These are phyloP conservation scores for Rhagonycha lutea DNA, from an alignment of 2,888 invertebrate genomes.

Conservation along the genomic window DNA sequence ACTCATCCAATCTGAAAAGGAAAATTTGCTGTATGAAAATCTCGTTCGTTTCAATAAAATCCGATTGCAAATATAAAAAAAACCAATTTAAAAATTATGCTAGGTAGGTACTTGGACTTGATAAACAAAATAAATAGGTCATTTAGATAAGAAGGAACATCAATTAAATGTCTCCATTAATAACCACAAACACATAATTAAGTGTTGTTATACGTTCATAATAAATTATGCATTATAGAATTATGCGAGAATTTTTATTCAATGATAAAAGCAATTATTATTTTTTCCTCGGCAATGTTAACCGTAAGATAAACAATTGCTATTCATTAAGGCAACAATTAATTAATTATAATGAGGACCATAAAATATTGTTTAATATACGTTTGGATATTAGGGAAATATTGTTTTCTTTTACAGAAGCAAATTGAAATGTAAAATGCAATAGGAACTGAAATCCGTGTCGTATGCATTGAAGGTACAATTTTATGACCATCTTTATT, in stretches of 20 bases:
- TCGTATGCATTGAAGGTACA: constrained; percentile 37
- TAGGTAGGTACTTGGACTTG: not conserved
- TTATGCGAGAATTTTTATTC: not conserved
- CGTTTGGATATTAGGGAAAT: not conserved
- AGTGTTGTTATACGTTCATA: not conserved
- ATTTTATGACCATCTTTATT: constrained; percentile 53
- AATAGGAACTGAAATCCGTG: constrained; percentile 26
- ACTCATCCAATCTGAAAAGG: constrained; percentile 91
- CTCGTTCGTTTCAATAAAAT: not conserved
- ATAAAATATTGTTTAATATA: not conserved
- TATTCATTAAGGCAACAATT: not conserved
- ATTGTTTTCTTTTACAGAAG: not conserved
- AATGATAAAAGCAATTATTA: not conserved
- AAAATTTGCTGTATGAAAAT: constrained; percentile 40
- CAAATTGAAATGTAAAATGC: constrained; percentile 26
- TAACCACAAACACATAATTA: not conserved
- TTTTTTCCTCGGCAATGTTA: not conserved
- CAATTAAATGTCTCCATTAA: not conserved
- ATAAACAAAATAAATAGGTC: not conserved
- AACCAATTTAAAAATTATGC: not conserved
- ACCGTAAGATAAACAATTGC: not conserved
- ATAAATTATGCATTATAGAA: not conserved
- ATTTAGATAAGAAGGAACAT: not conserved
- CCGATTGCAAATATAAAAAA: not conserved
- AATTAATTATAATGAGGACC: not conserved